phyloP scores from a whole-genome alignment of 2,888 invertebrate species.

The Corythucha ciliata region DNA sequence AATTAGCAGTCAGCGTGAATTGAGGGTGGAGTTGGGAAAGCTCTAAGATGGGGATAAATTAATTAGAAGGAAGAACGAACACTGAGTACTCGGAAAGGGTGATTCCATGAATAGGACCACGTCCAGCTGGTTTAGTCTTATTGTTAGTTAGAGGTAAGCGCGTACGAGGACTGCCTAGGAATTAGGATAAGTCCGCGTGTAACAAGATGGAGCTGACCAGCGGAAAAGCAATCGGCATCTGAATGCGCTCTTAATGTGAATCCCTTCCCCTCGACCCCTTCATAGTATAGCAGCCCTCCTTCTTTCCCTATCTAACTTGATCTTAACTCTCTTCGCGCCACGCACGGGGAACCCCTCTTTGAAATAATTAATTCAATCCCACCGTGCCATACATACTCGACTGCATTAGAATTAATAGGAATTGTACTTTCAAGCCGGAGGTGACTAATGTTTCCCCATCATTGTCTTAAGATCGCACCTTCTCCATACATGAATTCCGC shows the following conservation, averaged over 20 bases:
- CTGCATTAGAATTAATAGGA: too few relatives aligned
- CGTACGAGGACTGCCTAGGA: slow-evolving; percentile 26
- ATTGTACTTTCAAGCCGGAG: too few relatives aligned
- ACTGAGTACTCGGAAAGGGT: slow-evolving; percentile 9
- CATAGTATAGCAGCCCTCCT: background rate
- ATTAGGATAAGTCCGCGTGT: slow-evolving; percentile 23
- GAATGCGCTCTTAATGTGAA: slow-evolving; percentile 6
- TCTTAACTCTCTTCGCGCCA: too few relatives aligned
- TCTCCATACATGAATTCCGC: too few relatives aligned
- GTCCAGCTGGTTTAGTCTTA: slow-evolving; percentile 21
- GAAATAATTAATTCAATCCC: too few relatives aligned
- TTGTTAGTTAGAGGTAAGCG: slow-evolving; percentile 20
- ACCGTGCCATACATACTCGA: too few relatives aligned
- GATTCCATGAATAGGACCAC: slow-evolving; percentile 18
- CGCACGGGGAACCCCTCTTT: too few relatives aligned
- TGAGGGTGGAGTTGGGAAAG: slow-evolving; percentile 14
- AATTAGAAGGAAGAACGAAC: slow-evolving; percentile 13
- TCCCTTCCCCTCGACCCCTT: background rate
- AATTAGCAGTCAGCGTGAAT: too few relatives aligned
- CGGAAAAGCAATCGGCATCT: slow-evolving; percentile 12
- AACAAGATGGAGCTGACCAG: slow-evolving; percentile 19
- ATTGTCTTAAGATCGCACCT: too few relatives aligned
- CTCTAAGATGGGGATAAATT: slow-evolving; percentile 22
- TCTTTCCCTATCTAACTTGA: too few relatives aligned
- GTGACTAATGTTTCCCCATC: too few relatives aligned